Conservation (phyloP, 2,888 invertebrate species). For the Epistrophe eligans region DNA sequence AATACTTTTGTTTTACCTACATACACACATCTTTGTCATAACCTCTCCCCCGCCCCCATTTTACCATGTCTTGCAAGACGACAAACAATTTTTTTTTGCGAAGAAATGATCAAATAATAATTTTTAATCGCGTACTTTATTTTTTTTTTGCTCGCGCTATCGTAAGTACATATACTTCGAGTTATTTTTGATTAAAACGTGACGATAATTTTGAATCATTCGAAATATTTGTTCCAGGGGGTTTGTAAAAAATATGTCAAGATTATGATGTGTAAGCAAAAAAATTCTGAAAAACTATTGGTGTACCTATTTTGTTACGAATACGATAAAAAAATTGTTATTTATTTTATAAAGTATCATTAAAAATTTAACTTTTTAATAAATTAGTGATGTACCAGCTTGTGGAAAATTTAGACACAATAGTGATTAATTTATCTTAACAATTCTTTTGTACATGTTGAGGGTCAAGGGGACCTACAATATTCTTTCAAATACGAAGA, state of each 20-base stretch:
- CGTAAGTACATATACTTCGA: neutral
- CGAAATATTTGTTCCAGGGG: neutral
- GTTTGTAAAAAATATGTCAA: neutral
- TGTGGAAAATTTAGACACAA: no score
- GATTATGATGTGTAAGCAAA: neutral
- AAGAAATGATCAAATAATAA: constrained; percentile 17
- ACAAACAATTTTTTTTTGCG: neutral
- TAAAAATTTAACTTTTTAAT: no score
- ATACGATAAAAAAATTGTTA: no score
- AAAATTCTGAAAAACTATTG: no score
- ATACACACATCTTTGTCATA: neutral
- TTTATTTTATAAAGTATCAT: no score
- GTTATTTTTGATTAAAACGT: constrained; percentile 7
- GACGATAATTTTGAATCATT: constrained; percentile 4
- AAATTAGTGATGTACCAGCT: no score
- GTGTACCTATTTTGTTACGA: no score
- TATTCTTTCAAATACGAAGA: no score
- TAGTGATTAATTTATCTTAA: no score
- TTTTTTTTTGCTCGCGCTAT: neutral
- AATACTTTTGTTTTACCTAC: constrained; percentile 32
- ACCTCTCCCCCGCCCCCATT: no score
- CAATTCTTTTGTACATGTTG: no score
- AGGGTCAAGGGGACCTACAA: no score
- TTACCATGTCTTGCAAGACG: neutral
- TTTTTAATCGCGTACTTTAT: constrained; percentile 17